A percentile compares a stretch with the other conserved stretches of the same genome.
These are phyloP conservation scores for Dryobates pubescens DNA, from an alignment of 2,797 vertebrate species.

Conservation along the genomic window DNA sequence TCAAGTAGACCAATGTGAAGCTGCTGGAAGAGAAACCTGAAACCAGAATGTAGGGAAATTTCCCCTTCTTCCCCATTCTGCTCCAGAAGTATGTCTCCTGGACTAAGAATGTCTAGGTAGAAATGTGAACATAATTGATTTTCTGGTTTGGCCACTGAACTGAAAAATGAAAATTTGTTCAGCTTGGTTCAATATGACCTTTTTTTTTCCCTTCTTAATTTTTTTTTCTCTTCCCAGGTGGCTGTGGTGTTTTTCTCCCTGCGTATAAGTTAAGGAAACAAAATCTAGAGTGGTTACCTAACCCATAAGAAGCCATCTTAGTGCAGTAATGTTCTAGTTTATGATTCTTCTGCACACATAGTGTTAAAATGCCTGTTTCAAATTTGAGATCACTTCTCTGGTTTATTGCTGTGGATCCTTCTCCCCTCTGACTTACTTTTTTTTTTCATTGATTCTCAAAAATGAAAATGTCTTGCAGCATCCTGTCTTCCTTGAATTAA, in stretches of 20 bases:
- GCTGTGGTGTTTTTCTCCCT: neutral
- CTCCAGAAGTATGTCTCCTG: neutral
- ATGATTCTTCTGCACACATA: neutral
- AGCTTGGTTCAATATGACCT: neutral
- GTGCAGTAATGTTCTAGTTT: neutral
- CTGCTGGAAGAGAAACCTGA: neutral
- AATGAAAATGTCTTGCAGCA: constrained; percentile 39
- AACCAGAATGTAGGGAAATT: neutral
- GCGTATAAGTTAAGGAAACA: neutral
- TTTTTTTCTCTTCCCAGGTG: neutral
- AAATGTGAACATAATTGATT: neutral
- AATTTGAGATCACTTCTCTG: neutral
- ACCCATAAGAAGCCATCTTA: neutral
- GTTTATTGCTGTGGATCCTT: neutral
- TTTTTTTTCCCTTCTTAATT: too few relatives aligned
- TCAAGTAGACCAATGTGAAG: neutral
- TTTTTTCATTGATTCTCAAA: neutral
- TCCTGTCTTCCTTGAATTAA: constrained; percentile 43
- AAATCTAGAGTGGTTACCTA: neutral
- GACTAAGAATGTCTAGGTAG: neutral
- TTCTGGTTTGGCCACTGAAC: constrained; percentile 9
- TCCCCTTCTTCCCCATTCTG: neutral
- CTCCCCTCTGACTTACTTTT: neutral
- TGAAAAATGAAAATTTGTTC: constrained; percentile 39
- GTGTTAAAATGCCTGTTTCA: neutral